Conservation (phyloP, 2,797 vertebrate species). For the Argya squamiceps region DNA sequence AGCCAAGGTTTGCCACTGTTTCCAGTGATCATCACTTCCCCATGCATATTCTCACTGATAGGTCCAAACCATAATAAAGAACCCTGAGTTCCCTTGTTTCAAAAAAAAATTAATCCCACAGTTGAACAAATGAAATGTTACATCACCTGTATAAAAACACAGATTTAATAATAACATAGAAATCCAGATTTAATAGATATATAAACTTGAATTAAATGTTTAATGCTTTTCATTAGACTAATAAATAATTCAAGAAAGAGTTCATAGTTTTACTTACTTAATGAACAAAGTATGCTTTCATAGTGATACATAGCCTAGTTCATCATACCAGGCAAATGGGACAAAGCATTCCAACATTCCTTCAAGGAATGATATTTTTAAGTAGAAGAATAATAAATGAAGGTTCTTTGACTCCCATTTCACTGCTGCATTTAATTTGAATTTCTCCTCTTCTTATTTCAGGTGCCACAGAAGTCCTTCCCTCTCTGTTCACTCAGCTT, state of each 20-base stretch:
- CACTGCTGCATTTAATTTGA: background rate
- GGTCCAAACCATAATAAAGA: background rate
- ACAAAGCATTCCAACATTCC: background rate
- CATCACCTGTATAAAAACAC: background rate
- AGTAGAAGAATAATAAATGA: background rate
- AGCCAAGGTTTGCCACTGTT: background rate
- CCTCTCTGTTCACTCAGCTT: background rate
- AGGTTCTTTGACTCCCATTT: background rate
- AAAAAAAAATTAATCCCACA: background rate
- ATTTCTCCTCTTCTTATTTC: background rate
- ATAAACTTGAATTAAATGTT: background rate
- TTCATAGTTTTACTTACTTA: background rate
- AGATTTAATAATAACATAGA: background rate
- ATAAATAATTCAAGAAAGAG: background rate
- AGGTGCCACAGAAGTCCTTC: background rate
- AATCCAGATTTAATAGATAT: background rate
- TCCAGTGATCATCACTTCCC: background rate
- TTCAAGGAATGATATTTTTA: background rate
- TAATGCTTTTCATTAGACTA: background rate
- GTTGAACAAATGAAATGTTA: background rate
- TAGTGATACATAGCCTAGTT: background rate
- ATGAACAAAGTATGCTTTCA: background rate
- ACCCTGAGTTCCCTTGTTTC: background rate
- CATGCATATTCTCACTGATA: background rate
- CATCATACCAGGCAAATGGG: background rate